Evolutionary conservation across 2,797 vertebrate species (phyloP), one percentile per base, ranked within the genome.

Genomic region (Chaetophractus vellerosus): DNA sequence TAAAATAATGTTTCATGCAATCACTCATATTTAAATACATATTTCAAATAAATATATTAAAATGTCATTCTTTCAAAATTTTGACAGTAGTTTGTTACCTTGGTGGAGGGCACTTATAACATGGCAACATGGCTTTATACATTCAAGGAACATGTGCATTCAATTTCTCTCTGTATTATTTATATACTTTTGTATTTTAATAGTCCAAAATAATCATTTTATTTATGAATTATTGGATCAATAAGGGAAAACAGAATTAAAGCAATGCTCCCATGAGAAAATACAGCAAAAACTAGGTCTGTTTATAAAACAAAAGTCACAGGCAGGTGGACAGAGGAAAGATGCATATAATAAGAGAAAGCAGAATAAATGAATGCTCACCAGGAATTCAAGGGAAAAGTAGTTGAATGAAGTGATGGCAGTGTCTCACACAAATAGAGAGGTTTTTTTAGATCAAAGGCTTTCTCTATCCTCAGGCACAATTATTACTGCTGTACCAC

Each of bases 401-500:
- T 31, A 96, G 61, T 45, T 61, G 88, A 97, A 97, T 75, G 95
- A 41, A 97, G 88, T 80, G 94, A 71, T 31, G 63, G 66, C 66
- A 68, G 33, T 75, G 86, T 97, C 86, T 93, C 59, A 88, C 80
- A 66, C 82, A 96, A 95, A 93, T 6, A 81, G 79, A 92, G n/a
- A n/a, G n/a, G 50, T 83, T 84, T 74, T 72, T 75, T 59, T 59
- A 18, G 72, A 90, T 9, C 4, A 96, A 90, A 97, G 68, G 64
- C 4, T 69, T 87, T 94, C 8, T 91, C 68, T 71, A 98, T 95
- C 97, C 96, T 88, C 83, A 91, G 89, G 93, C 96, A 97, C 94
- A 98, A 90, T 96, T 97, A 96, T 68, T 96, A 96, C 92, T 97
- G 97, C 96, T 98, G 96, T 61, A 97, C 48, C 15, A 76, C 6